Evolutionary conservation across 2,113 vertebrate species (phyloP), one percentile per base, ranked within the genome.

Genomic region (Cynoglossus semilaevis): DNA sequence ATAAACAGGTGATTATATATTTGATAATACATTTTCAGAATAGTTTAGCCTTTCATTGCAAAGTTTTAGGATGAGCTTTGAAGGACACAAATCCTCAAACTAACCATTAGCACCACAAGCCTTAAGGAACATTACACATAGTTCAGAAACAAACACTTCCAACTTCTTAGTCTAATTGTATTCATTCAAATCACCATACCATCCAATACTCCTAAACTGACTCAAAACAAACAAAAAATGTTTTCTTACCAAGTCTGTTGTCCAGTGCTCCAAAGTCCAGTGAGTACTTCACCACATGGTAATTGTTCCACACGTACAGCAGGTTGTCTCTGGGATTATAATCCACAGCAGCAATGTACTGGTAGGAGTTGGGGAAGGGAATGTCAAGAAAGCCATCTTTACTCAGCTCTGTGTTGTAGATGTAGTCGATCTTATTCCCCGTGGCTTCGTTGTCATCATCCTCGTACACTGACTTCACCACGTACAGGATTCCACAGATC

Each of bases 271-370:
- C 96, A 71, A 99, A 99, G 78, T 98, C 96, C 91, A 99, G 83
- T 1, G 96, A 94, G 73, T 99, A 99, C 70, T 98, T 98, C 70
- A 99, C 96, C 0, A 98, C 96, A 0, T 99, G 97, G 74, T 98
- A 98, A 82, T 99, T 99, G 91, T 99, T 99, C 97, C 97, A 99
- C 1, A 99, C 96, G 0, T 99, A 99, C 17, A 99, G 93, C 43
- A 98, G 90, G 72, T 97, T 98, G 92, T 99, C 97, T 67, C 97
- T 91, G 60, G 97, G 96, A 72, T 99, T 99, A 86, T 99, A 99
- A 96, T 98, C 96, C 93, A 99, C 97, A 47, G 97, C 96, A 15
- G 97, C 95, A 41, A 99, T 99, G 85, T 98, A 99, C 86, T 98
- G 97, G 78, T 98, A 99, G 1, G 97, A 98, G 76, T 99, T 99